These are phyloP conservation scores for Drosophila paranaensis DNA, from an alignment of 2,888 invertebrate genomes.

Conservation along the genomic window DNA sequence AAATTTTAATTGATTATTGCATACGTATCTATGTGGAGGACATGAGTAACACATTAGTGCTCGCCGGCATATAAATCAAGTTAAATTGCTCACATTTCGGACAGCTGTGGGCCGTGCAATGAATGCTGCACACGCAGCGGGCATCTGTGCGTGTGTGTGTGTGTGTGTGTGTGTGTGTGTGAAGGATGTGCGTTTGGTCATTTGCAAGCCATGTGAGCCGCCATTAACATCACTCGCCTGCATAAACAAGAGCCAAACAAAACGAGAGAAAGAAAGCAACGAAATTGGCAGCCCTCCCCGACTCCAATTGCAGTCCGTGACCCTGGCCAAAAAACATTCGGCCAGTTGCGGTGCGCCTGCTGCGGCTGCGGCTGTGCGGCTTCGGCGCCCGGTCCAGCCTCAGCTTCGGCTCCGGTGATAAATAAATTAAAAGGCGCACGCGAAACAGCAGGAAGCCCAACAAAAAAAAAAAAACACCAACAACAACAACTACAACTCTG, in stretches of 20 bases:
- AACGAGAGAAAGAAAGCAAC: background rate
- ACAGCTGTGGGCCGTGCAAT: slow-evolving; percentile 7
- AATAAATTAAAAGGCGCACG: slow-evolving; percentile 79
- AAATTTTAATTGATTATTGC: slow-evolving; percentile 5
- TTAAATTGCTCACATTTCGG: slow-evolving; percentile 8
- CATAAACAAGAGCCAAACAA: slow-evolving; percentile 58
- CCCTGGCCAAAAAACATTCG: slow-evolving; percentile 1
- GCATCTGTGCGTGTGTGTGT: background rate
- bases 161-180: background rate
- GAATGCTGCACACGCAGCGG: slow-evolving; percentile 4
- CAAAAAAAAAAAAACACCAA: slow-evolving; percentile 13
- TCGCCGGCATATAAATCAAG: background rate
- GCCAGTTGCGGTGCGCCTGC: slow-evolving; percentile 16
- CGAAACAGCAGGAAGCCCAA: slow-evolving; percentile 53
- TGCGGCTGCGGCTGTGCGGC: slow-evolving; percentile 27
- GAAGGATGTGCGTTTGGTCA: slow-evolving; percentile 1
- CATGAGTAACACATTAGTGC: slow-evolving; percentile 8
- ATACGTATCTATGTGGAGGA: background rate
- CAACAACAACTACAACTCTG: slow-evolving; percentile 16
- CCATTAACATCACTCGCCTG: slow-evolving; percentile 44
- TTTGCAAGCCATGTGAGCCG: slow-evolving; percentile 40
- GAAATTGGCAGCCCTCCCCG: slow-evolving; percentile 55
- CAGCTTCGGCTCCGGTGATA: slow-evolving; percentile 50
- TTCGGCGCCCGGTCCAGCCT: slow-evolving; percentile 16
- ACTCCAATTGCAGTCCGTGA: slow-evolving; percentile 3